Evolutionary conservation across 2,888 invertebrate genomes (phyloP).

Genomic region (Aquatica leii): DNA sequence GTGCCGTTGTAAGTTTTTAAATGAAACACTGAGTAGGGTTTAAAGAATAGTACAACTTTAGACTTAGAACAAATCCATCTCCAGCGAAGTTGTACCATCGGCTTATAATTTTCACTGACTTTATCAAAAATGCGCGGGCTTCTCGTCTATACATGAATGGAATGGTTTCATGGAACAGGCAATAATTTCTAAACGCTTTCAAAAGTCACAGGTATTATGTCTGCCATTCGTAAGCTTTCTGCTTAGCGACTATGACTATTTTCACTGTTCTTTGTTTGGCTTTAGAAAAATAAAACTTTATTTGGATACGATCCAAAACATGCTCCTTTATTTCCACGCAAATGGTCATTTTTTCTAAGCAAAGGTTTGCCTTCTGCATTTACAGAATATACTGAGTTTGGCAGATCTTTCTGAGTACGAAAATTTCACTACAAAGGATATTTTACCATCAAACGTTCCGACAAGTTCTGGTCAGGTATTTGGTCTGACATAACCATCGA

Average conservation of each 20-base stretch:
- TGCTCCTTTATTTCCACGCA: not conserved
- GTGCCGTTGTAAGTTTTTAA: not conserved
- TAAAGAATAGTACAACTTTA: not conserved
- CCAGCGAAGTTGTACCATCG: not conserved
- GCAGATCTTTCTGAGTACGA: not conserved
- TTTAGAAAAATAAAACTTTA: not conserved
- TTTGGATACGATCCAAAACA: not conserved
- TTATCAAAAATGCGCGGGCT: not conserved
- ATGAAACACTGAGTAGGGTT: not conserved
- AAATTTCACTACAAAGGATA: not conserved
- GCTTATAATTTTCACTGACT: not conserved
- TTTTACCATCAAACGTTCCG: not conserved
- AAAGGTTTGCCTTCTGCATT: not conserved
- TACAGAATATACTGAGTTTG: not conserved
- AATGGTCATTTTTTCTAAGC: not conserved
- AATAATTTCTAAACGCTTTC: not conserved
- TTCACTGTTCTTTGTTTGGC: not conserved
- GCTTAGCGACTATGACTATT: not conserved
- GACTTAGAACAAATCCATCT: not conserved
- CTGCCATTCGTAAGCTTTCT: not conserved
- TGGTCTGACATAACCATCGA: not conserved
- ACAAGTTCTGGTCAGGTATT: slow-evolving; percentile 2
- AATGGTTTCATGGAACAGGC: not conserved
- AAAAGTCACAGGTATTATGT: slow-evolving; percentile 1
- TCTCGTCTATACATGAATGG: not conserved